Conservation (phyloP, 1,140 invertebrate species). For the Marisa cornuarietis region DNA sequence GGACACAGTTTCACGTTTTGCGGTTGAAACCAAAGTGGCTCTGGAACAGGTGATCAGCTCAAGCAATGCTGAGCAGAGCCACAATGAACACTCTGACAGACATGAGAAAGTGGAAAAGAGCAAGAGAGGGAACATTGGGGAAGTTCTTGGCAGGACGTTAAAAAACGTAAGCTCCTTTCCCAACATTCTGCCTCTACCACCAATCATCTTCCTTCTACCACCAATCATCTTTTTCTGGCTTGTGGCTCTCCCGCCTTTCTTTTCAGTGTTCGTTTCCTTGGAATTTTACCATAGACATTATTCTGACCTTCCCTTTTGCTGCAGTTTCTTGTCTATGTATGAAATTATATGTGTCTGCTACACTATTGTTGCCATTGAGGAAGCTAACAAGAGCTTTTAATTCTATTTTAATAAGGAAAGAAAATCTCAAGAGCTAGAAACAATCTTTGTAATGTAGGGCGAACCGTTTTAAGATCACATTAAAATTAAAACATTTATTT, state of each 20-base stretch:
- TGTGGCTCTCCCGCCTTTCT: too few relatives aligned
- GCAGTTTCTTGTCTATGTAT: too few relatives aligned
- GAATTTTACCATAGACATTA: neutral
- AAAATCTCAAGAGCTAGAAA: too few relatives aligned
- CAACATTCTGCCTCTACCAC: neutral
- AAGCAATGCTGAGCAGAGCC: conserved; percentile 49
- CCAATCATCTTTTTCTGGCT: too few relatives aligned
- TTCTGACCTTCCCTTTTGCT: too few relatives aligned
- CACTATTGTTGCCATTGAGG: too few relatives aligned
- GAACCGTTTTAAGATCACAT: too few relatives aligned
- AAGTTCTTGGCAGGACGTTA: conserved; percentile 68
- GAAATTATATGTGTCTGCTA: too few relatives aligned
- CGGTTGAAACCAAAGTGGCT: conserved; percentile 69
- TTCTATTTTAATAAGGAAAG: neutral
- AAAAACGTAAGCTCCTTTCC: conserved; percentile 63
- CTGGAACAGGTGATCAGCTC: conserved; percentile 70
- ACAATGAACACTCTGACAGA: conserved; percentile 7
- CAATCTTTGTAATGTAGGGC: too few relatives aligned
- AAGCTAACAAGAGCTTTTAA: too few relatives aligned
- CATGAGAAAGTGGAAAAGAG: conserved; percentile 27
- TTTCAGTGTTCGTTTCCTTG: too few relatives aligned
- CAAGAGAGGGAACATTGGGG: conserved; percentile 55
- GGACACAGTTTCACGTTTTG: conserved; percentile 68
- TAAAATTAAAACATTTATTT: too few relatives aligned
- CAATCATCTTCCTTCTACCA: neutral